These are phyloP conservation scores for Stichodactyla mertensii DNA, from an alignment of 64 coral and sea anemone species.

Conservation along the genomic window DNA sequence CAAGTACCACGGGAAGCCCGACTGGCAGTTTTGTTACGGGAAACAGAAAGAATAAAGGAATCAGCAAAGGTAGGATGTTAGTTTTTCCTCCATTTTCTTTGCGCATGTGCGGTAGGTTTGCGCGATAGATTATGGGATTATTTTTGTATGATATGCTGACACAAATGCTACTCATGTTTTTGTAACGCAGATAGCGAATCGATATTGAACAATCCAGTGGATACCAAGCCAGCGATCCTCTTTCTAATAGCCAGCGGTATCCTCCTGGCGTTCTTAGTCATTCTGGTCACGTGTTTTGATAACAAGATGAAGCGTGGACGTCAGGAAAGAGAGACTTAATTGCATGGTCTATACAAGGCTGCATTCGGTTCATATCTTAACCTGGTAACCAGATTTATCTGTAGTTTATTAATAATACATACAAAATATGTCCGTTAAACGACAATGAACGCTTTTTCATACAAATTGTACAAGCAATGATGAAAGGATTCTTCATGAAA, in stretches of 20 bases:
- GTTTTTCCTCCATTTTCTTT: neutral
- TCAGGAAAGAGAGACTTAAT: neutral
- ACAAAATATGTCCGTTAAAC: too few relatives aligned
- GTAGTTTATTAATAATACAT: too few relatives aligned
- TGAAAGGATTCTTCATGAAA: too few relatives aligned
- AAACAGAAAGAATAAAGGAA: neutral
- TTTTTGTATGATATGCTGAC: too few relatives aligned
- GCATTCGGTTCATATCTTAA: neutral
- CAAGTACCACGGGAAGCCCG: neutral
- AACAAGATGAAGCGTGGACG: neutral
- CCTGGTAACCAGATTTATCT: too few relatives aligned
- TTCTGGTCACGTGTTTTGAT: conserved; percentile 10
- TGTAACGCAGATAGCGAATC: neutral
- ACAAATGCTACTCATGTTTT: too few relatives aligned
- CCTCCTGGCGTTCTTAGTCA: neutral
- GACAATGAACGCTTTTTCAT: too few relatives aligned
- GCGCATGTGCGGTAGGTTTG: neutral
- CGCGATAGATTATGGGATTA: too few relatives aligned
- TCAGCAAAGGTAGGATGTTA: neutral
- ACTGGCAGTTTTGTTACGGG: neutral
- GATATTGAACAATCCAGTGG: neutral
- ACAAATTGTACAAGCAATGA: too few relatives aligned
- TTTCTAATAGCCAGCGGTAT: conserved; percentile 27
- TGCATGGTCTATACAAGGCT: neutral
- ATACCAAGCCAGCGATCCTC: conserved; percentile 12